Evolutionary conservation across 2,797 vertebrate species (phyloP).

Genomic region (Chloroceryle inda): DNA sequence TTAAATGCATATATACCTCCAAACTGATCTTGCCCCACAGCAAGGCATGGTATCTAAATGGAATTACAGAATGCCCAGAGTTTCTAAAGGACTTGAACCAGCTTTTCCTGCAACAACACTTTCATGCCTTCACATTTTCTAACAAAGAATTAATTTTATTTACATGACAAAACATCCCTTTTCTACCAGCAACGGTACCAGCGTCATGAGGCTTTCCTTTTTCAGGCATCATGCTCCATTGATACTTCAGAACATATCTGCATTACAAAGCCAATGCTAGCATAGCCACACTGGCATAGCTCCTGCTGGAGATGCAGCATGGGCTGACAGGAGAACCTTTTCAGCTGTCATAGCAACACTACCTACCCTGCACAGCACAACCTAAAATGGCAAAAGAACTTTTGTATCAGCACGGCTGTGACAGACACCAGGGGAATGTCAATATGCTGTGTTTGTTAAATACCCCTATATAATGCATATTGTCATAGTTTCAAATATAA

Average conservation of each 20-base stretch:
- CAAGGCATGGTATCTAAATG: background rate
- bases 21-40: background rate
- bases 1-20: background rate
- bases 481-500: background rate
- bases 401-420: background rate
- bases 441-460: background rate
- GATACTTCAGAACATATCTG: slow-evolving; percentile 40
- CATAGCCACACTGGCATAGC: background rate
- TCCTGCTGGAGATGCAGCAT: background rate
- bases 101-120: fast-evolving
- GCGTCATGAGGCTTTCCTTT: background rate
- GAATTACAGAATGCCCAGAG: background rate
- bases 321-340: slow-evolving; percentile 39
- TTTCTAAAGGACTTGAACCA: background rate
- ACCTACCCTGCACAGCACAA: background rate
- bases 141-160: background rate
- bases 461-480: background rate
- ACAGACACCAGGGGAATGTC: background rate
- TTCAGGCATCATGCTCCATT: slow-evolving; percentile 11
- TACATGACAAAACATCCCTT: background rate
- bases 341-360: slow-evolving; percentile 54
- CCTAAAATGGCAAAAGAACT: slow-evolving; percentile 12
- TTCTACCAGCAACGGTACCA: background rate
- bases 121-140: background rate
- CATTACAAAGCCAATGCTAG: background rate